Percentiles rank a stretch among this genome's conserved stretches.
Conservation (phyloP, 2,888 invertebrate species). For the Papilio protenor region DNA sequence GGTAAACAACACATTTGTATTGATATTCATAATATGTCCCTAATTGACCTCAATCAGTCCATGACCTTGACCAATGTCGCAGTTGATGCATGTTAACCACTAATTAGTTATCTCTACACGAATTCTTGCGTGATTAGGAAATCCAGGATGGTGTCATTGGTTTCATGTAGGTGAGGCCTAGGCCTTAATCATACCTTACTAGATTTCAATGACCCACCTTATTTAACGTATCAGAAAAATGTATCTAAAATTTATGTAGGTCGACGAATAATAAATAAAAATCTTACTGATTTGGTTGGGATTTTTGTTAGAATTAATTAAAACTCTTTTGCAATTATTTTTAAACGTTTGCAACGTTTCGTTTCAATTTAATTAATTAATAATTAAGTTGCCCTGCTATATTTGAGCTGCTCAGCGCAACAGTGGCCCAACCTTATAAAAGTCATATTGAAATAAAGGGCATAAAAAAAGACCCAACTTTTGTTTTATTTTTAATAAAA, state of each 20-base stretch:
- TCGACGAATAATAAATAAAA: background rate
- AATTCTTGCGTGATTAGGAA: slow-evolving; percentile 26
- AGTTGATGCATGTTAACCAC: background rate
- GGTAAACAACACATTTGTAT: background rate
- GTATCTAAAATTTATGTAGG: background rate
- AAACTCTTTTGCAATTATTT: background rate
- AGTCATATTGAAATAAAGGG: too few relatives aligned
- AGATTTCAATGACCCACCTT: background rate
- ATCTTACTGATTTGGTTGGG: too few relatives aligned
- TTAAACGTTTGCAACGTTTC: background rate
- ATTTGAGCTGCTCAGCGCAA: too few relatives aligned
- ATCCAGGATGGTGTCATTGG: slow-evolving; percentile 19
- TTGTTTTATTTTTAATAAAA: too few relatives aligned
- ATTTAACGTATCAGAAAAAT: background rate
- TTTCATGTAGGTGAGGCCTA: background rate
- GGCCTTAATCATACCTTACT: background rate
- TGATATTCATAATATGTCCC: background rate
- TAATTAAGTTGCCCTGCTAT: background rate
- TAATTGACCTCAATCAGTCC: slow-evolving; percentile 18
- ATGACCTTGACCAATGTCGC: slow-evolving; percentile 10
- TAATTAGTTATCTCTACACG: slow-evolving; percentile 22
- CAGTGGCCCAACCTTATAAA: too few relatives aligned
- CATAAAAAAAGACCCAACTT: too few relatives aligned
- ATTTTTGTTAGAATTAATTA: too few relatives aligned
- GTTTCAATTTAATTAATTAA: background rate